A percentile compares a stretch with the other conserved stretches of the same genome.
Conservation (phyloP, 2,797 vertebrate species). For the Micrastur ruficollis region DNA sequence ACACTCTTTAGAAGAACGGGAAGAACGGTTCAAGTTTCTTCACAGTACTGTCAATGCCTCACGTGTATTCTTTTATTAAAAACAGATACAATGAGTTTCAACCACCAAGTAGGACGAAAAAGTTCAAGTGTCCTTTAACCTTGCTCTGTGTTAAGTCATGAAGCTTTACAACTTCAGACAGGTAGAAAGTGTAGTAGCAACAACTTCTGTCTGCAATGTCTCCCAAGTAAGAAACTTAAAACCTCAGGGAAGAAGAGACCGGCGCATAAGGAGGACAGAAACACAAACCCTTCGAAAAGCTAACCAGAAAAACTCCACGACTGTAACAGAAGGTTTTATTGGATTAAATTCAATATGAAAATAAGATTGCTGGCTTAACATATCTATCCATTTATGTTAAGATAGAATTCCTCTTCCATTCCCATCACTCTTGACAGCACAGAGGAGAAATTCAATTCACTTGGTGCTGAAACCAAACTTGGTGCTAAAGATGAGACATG, state of each 20-base stretch:
- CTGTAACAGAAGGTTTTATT: constrained; percentile 1
- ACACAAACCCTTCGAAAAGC: background rate
- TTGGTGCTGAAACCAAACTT: background rate
- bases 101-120: background rate
- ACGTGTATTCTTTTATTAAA: background rate
- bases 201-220: background rate
- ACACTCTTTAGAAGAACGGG: background rate
- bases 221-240: background rate
- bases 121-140: background rate
- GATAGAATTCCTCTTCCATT: background rate
- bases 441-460: background rate
- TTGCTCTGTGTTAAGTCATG: background rate
- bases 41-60: fast-evolving
- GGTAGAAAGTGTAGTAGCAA: background rate
- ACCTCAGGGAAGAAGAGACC: background rate
- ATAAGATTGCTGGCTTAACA: background rate
- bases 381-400: background rate
- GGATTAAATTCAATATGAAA: constrained; percentile 15
- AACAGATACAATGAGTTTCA: background rate
- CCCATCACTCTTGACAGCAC: background rate
- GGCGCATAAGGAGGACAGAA: background rate
- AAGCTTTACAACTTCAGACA: background rate
- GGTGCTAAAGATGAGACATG: background rate
- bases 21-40: background rate
- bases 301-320: background rate